Conservation (phyloP, 2,797 vertebrate species). For the Paramormyrops hopkinsi region DNA sequence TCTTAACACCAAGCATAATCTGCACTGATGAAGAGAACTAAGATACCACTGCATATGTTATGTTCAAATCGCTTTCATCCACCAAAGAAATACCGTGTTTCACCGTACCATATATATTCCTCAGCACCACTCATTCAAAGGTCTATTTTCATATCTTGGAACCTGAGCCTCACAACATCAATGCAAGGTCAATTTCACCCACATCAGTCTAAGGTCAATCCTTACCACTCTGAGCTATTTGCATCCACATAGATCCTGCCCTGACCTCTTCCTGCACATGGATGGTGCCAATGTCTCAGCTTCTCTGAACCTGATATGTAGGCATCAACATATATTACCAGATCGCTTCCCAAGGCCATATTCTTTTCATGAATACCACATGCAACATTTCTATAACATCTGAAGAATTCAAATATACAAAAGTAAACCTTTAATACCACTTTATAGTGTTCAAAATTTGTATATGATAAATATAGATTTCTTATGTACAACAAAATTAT, state of each 20-base stretch:
- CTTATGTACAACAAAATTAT: neutral
- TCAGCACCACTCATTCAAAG: neutral
- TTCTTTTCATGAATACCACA: neutral
- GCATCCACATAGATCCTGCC: neutral
- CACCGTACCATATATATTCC: neutral
- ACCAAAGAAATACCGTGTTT: neutral
- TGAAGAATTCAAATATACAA: neutral
- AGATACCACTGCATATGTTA: neutral
- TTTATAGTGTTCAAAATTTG: neutral
- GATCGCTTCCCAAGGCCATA: neutral
- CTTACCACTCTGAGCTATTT: neutral
- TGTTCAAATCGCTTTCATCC: neutral
- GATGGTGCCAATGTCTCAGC: neutral
- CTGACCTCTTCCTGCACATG: neutral
- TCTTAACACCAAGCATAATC: neutral
- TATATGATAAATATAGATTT: neutral
- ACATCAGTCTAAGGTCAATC: neutral
- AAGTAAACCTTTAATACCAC: neutral
- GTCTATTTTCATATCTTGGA: neutral
- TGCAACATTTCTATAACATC: neutral
- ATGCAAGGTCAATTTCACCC: conserved; percentile 4
- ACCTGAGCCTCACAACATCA: neutral
- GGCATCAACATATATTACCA: neutral
- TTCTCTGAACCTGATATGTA: neutral
- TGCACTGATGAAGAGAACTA: neutral